Percentiles rank a stretch among this genome's conserved stretches.
Evolutionary conservation across 2,113 vertebrate species (phyloP).

Genomic region (Ceratotherium simum): DNA sequence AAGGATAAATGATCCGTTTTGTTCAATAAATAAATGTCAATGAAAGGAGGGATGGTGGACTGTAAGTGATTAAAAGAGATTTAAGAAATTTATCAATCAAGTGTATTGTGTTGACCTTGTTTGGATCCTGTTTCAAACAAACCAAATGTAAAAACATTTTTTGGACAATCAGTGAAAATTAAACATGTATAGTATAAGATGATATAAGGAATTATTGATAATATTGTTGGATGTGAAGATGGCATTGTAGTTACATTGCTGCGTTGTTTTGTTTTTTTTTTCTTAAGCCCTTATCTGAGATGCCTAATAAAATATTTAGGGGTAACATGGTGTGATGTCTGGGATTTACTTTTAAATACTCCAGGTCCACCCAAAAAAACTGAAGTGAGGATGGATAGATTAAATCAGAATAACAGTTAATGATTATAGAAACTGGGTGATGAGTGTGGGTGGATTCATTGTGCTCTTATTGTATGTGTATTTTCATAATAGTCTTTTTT

Average conservation of each 20-base stretch:
- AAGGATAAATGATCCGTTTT: not conserved
- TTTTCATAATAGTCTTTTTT: constrained; percentile 3
- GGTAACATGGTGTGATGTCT: not conserved
- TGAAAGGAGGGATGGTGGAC: not conserved
- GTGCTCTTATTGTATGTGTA: not conserved
- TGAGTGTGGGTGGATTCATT: not conserved
- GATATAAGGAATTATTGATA: not conserved
- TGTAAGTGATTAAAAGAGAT: not conserved
- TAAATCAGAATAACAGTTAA: not conserved
- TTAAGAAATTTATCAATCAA: not conserved
- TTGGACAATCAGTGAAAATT: not conserved
- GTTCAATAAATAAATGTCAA: not conserved
- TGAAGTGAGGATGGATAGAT: not conserved
- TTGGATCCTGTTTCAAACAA: not conserved
- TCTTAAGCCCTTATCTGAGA: not conserved
- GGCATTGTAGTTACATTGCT: not conserved
- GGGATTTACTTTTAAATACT: not conserved
- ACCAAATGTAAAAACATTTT: not conserved
- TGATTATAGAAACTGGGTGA: not conserved
- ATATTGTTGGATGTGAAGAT: not conserved
- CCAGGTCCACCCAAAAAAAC: not conserved
- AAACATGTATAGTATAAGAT: not conserved
- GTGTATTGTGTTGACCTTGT: not conserved
- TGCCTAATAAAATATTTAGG: not conserved
- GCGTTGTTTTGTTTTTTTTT: not conserved